Base-by-base conservation (phyloP, 2,888 invertebrate species). In the Subacronicta megacephala region DNA sequence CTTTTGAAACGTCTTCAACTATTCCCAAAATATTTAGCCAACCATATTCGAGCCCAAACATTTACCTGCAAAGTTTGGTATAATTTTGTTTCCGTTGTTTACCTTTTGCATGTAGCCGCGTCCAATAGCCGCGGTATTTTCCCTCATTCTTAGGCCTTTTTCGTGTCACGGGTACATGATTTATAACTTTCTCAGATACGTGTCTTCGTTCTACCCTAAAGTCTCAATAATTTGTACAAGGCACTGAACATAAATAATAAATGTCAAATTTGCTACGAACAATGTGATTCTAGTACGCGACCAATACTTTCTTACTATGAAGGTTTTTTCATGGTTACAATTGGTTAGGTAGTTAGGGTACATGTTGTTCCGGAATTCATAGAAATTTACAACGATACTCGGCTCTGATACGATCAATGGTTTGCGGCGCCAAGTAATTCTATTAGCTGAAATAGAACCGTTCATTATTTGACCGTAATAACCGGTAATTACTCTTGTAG, bases 141-240 rank as follows among this genome's bases (percentile, higher is more conserved):
- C 35, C 62, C 47, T 67, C 49, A 57, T 62, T 62, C 51, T 60
- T 53, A 55, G 59, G 56, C 52, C 57, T n/a, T 75, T 61, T 72
- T 67, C 41, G 16, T 72, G 67, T 62, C 68, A 75, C 49, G 50
- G 52, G 18, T 67, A 72, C 67, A 72, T 72, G 62, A 75, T 72
- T 75, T 72, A 72, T 62, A 62, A 54, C 72, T 46, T 52, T 51
- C 43, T 43, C 45, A 66, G 72, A 72, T 51, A 72, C 62, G 62
- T 75, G 62, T 72, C 68, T 67, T 59, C 53, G 31, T 46, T 56
- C 26, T 42, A 51, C 45, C 46, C 35, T 36, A 26, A 65, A 55
- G 42, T 67, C 54, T 60, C 52, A 67, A 72, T 75, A 72, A 66
- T 57, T 71, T 53, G 13, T 60, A 45, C 49, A 47, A 35, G 56